Percentiles rank a stretch among this genome's conserved stretches.
Conservation (phyloP, 2,113 vertebrate species). For the Coracopsis vasa region DNA sequence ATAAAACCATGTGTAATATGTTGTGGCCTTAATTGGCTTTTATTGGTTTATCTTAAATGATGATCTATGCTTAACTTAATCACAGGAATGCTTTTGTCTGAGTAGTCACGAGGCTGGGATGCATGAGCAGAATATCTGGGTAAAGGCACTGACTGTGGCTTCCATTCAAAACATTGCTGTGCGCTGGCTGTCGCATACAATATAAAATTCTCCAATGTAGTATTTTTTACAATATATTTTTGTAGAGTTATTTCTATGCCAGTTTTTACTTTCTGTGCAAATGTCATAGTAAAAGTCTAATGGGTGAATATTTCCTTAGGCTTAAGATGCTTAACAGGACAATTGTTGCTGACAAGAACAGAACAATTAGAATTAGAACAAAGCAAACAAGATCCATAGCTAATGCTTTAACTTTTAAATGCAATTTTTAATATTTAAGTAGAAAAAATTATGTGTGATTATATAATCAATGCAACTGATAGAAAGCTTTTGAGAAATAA, state of each 20-base stretch:
- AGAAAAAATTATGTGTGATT: not conserved
- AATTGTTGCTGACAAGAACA: not conserved
- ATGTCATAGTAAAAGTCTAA: not conserved
- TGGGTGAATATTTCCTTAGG: not conserved
- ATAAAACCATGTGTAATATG: not conserved
- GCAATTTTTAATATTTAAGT: not conserved
- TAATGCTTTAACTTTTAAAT: not conserved
- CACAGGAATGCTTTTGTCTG: not conserved
- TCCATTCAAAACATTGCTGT: not conserved
- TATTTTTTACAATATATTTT: not conserved
- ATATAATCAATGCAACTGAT: not conserved
- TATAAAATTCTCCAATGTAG: not conserved
- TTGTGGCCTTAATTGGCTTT: constrained; percentile 7
- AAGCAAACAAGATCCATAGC: not conserved
- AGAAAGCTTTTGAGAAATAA: not conserved
- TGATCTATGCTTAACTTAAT: not conserved
- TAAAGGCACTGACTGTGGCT: not conserved
- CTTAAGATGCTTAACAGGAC: not conserved
- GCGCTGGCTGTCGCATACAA: not conserved
- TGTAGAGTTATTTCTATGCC: not conserved
- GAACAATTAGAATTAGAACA: not conserved
- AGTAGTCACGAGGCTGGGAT: not conserved
- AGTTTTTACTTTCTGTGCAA: not conserved
- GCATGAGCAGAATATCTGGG: not conserved
- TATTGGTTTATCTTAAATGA: not conserved